Percentiles rank a stretch among this genome's conserved stretches.
These are phyloP conservation scores for Harpagifer antarcticus DNA, from an alignment of 2,797 vertebrate genomes.

Conservation along the genomic window DNA sequence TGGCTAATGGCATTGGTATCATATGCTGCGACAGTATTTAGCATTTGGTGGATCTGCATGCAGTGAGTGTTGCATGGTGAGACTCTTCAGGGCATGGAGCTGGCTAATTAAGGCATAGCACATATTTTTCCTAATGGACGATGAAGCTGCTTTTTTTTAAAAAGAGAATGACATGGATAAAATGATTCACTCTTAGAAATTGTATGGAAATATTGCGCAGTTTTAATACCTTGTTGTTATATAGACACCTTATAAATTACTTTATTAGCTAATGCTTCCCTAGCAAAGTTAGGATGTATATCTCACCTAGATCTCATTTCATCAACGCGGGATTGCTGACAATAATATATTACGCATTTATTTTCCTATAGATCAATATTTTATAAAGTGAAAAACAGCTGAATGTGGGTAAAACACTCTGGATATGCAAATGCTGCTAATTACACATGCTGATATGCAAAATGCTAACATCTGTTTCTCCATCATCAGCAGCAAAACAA, in stretches of 20 bases:
- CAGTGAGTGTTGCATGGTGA: slow-evolving; percentile 81
- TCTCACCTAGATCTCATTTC: not conserved
- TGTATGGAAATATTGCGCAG: slow-evolving; percentile 1
- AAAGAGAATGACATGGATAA: slow-evolving; percentile 39
- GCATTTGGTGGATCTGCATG: slow-evolving; percentile 91
- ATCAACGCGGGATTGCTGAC: slow-evolving; percentile 19
- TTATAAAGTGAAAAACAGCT: slow-evolving; percentile 69
- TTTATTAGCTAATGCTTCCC: not conserved
- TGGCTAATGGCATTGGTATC: slow-evolving; percentile 97
- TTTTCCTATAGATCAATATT: slow-evolving; percentile 72
- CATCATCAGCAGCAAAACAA: slow-evolving; percentile 75
- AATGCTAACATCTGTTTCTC: slow-evolving; percentile 85
- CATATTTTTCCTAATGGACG: slow-evolving; percentile 79
- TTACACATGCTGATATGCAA: slow-evolving; percentile 87
- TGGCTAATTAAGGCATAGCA: slow-evolving; percentile 83
- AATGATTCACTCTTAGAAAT: slow-evolving; percentile 31
- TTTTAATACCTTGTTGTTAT: slow-evolving; percentile 19
- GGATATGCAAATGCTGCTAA: slow-evolving; percentile 87
- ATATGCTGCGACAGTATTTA: slow-evolving; percentile 92
- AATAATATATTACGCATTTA: slow-evolving; percentile 35
- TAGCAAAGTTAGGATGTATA: not conserved
- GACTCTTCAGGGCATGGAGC: slow-evolving; percentile 84
- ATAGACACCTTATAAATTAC: not conserved
- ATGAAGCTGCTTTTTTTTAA: slow-evolving; percentile 54
- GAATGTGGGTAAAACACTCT: slow-evolving; percentile 71